phyloP scores from a whole-genome alignment of 2,797 vertebrate genomes.

The Myiotriccus ornatus region DNA sequence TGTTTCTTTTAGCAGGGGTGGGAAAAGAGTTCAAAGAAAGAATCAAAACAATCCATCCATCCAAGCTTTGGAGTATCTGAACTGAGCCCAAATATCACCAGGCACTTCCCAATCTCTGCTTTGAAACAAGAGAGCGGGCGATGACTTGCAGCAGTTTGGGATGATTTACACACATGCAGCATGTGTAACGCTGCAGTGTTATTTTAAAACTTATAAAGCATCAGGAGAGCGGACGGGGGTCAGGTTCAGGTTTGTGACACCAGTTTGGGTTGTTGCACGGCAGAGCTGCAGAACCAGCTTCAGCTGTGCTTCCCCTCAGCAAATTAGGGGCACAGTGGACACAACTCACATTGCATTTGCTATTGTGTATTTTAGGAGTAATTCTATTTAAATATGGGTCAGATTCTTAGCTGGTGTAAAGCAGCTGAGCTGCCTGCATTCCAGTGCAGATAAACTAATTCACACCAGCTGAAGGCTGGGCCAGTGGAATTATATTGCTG shows the following conservation, averaged over 20 bases:
- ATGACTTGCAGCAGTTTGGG: slow-evolving; percentile 53
- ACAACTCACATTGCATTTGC: background rate
- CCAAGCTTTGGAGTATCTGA: slow-evolving; percentile 70
- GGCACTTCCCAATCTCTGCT: slow-evolving; percentile 69
- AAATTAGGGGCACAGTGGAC: background rate
- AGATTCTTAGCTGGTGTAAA: slow-evolving; percentile 66
- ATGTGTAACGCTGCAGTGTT: background rate
- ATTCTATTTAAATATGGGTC: slow-evolving; percentile 56
- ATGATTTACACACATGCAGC: slow-evolving; percentile 45
- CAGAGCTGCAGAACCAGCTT: background rate
- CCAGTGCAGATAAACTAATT: slow-evolving; percentile 68
- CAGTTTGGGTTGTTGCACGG: background rate
- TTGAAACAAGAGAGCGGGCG: slow-evolving; percentile 67
- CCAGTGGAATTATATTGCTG: slow-evolving; percentile 50
- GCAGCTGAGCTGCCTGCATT: slow-evolving; percentile 59
- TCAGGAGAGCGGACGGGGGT: background rate
- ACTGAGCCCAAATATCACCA: slow-evolving; percentile 70
- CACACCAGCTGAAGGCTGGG: slow-evolving; percentile 57
- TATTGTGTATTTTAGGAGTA: slow-evolving; percentile 29
- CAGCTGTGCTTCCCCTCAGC: background rate
- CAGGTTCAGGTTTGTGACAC: slow-evolving; percentile 47
- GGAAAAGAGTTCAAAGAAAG: slow-evolving; percentile 79
- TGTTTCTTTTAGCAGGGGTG: slow-evolving; percentile 68
- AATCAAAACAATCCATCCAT: slow-evolving; percentile 77
- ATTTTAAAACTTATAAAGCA: slow-evolving; percentile 38